phyloP scores from a whole-genome alignment of 2,797 vertebrate genomes.

The Xiphorhynchus erythropygius region DNA sequence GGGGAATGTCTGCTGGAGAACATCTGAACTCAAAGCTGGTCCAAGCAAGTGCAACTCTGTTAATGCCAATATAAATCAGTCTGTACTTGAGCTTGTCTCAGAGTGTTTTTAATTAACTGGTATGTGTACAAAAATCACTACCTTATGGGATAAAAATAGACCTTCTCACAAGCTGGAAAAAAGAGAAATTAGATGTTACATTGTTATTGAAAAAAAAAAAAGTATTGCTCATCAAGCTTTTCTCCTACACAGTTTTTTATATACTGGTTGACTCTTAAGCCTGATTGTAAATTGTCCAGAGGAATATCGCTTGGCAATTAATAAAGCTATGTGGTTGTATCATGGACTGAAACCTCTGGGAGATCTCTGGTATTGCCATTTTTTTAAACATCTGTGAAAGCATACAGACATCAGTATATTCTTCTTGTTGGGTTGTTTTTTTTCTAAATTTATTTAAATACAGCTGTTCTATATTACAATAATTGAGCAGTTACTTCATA shows the following conservation, averaged over 20 bases:
- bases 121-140: slow-evolving; percentile 17
- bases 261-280: background rate
- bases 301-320: background rate
- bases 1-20: background rate
- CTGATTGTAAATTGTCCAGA: background rate
- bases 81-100: background rate
- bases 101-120: slow-evolving; percentile 15
- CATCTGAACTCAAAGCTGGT: background rate
- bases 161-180: background rate
- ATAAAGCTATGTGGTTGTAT: background rate
- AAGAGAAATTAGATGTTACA: slow-evolving; percentile 13
- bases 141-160: slow-evolving; percentile 29
- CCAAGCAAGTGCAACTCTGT: background rate
- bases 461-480: background rate
- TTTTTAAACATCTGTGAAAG: background rate
- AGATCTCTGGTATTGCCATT: background rate
- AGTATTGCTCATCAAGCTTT: slow-evolving; percentile 16
- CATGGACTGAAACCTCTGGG: background rate
- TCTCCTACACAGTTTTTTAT: background rate
- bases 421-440: background rate
- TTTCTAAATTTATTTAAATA: background rate
- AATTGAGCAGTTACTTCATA: background rate
- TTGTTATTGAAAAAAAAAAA: slow-evolving; percentile 18
- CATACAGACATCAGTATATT: background rate
- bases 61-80: background rate